These are phyloP conservation scores for Bufotes viridis DNA, from an alignment of 2,797 vertebrate species.

Conservation along the genomic window DNA sequence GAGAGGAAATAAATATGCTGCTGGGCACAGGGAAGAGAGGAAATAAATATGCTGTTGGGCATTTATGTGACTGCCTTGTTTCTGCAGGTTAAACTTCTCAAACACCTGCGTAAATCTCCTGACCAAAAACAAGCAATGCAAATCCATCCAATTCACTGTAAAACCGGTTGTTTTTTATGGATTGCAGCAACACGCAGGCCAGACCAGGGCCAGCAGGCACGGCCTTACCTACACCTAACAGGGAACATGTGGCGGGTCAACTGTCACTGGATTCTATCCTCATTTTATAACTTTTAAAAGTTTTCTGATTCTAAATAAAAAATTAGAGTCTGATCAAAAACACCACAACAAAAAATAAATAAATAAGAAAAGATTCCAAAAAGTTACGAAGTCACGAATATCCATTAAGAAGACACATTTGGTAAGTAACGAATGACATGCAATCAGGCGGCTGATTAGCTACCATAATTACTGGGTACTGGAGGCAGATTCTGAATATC, in stretches of 20 bases:
- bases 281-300: neutral
- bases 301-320: neutral
- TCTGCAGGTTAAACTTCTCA: too few species aligned
- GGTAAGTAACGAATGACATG: conserved; percentile 36
- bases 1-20: neutral
- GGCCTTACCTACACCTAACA: too few species aligned
- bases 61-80: too few species aligned
- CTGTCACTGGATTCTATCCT: neutral
- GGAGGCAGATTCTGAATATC: conserved; percentile 14
- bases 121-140: too few species aligned
- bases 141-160: too few species aligned
- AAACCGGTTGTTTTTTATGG: too few species aligned
- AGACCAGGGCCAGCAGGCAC: too few species aligned
- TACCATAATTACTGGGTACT: conserved; percentile 26
- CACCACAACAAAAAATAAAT: neutral
- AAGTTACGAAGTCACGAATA: neutral
- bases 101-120: too few species aligned
- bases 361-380: neutral
- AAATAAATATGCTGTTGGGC: neutral
- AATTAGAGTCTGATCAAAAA: neutral
- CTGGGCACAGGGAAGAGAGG: neutral
- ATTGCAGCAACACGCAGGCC: too few species aligned
- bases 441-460: conserved; percentile 42
- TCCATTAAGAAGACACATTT: neutral
- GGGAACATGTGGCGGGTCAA: neutral